Conservation (phyloP, 1,140 invertebrate genomes). For the Lamellibrachia luymesi region DNA sequence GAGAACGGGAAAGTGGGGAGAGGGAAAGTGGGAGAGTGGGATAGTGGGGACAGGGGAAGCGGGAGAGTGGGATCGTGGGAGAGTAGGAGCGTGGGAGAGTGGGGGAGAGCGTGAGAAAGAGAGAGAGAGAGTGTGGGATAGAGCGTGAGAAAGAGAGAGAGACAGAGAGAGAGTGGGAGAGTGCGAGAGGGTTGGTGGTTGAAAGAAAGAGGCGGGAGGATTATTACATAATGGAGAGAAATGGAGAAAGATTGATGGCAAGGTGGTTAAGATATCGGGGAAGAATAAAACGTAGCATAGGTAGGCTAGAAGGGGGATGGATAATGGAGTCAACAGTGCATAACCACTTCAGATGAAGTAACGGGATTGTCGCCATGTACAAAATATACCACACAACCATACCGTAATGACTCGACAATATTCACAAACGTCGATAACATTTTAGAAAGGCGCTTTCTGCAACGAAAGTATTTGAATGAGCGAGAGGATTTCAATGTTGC, state of each 20-base stretch:
- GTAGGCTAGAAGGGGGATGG: too few species aligned
- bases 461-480: background rate
- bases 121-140: too few species aligned
- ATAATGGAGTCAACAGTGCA: background rate
- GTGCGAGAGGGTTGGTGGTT: background rate
- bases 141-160: background rate
- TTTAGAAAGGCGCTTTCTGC: background rate
- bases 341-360: background rate
- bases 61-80: too few species aligned
- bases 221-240: background rate
- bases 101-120: too few species aligned
- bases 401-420: background rate
- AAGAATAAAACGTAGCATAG: too few species aligned
- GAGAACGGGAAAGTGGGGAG: too few species aligned
- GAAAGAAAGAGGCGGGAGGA: background rate
- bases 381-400: background rate
- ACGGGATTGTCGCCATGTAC: background rate
- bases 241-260: background rate
- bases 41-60: too few species aligned
- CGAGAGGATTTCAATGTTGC: background rate
- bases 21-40: too few species aligned
- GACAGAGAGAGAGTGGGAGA: background rate
- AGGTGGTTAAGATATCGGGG: background rate
- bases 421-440: background rate
- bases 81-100: too few species aligned